These are phyloP conservation scores for Campoletis sonorensis DNA, from an alignment of 1,140 invertebrate genomes.

Conservation along the genomic window DNA sequence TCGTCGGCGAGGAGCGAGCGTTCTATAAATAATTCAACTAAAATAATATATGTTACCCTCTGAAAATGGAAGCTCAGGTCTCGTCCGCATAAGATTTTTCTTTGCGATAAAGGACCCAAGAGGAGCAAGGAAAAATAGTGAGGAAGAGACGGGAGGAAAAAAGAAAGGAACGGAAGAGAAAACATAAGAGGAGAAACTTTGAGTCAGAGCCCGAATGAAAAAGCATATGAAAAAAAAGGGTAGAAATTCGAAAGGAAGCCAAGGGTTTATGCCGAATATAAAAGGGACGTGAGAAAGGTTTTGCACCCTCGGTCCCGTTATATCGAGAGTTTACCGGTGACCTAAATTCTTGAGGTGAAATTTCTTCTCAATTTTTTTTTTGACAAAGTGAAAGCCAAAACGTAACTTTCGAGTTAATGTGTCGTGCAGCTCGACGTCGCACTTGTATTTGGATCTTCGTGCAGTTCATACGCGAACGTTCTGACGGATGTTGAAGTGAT, in stretches of 20 bases:
- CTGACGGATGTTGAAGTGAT: neutral
- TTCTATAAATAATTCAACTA: conserved; percentile 69
- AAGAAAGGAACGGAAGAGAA: conserved; percentile 2
- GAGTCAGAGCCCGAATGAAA: neutral
- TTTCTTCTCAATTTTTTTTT: conserved; percentile 44
- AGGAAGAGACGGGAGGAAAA: neutral
- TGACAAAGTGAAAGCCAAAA: conserved; percentile 56
- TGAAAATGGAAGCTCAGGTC: conserved; percentile 7
- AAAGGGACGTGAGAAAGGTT: conserved; percentile 36
- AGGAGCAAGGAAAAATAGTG: neutral
- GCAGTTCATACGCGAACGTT: neutral
- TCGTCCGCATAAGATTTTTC: neutral
- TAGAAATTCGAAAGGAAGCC: conserved; percentile 36
- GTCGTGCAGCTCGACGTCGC: neutral
- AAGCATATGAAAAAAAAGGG: conserved; percentile 28
- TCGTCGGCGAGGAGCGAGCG: conserved; percentile 6
- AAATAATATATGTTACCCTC: conserved; percentile 59
- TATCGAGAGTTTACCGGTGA: neutral
- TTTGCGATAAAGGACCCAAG: neutral
- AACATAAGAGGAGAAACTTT: conserved; percentile 5
- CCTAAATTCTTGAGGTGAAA: conserved; percentile 40
- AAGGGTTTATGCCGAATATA: neutral
- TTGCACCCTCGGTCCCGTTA: neutral
- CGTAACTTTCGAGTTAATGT: conserved; percentile 1
- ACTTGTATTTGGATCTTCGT: neutral